These are phyloP conservation scores for Mormyrus hasselquistii DNA, from an alignment of 2,797 vertebrate species.

Conservation along the genomic window DNA sequence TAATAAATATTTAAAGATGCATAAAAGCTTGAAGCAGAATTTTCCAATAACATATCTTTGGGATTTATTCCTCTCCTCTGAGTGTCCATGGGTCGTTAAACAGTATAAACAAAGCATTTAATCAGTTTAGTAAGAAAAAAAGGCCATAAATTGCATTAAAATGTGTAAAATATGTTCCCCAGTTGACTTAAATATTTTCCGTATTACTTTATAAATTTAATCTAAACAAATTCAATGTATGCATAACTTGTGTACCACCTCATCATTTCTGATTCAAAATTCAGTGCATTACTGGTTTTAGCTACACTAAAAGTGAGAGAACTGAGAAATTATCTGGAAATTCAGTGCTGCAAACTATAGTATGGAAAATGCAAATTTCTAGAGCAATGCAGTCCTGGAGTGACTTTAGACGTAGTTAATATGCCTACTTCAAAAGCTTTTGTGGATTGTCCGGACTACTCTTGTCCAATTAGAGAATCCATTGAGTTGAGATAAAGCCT, in stretches of 20 bases:
- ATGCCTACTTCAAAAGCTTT: background rate
- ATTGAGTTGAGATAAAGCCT: background rate
- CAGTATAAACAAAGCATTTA: background rate
- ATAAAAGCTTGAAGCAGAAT: background rate
- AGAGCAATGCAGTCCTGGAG: background rate
- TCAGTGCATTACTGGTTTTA: background rate
- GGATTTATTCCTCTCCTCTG: background rate
- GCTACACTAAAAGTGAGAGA: background rate
- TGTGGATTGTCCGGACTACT: background rate
- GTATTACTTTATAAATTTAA: background rate
- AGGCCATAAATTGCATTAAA: background rate
- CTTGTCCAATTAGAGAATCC: background rate
- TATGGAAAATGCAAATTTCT: background rate
- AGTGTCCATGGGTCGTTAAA: background rate
- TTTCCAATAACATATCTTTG: background rate
- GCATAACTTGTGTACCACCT: background rate
- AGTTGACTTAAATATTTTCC: background rate
- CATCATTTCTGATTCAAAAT: background rate
- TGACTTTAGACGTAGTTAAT: background rate
- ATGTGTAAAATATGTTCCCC: background rate
- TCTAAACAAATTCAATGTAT: background rate
- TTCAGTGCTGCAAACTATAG: background rate
- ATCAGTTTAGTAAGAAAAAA: background rate
- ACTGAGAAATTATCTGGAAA: background rate
- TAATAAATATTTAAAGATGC: background rate